phyloP scores from a whole-genome alignment of 2,797 vertebrate species.

The Silurus lanzhouensis region DNA sequence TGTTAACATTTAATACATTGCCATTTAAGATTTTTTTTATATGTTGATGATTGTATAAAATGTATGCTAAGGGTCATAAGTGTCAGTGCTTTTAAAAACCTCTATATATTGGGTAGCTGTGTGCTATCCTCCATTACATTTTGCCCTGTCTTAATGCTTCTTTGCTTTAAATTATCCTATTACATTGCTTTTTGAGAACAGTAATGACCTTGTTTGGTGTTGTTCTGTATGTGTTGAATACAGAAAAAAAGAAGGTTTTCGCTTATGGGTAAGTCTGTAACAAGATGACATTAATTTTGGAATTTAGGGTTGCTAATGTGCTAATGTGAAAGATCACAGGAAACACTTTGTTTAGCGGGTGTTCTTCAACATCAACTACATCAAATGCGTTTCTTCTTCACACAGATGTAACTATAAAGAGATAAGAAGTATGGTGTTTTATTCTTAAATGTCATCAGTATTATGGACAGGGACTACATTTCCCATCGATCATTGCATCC shows the following conservation, averaged over 20 bases:
- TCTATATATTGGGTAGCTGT: neutral
- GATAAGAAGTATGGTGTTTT: neutral
- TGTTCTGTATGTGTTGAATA: neutral
- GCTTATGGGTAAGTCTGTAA: neutral
- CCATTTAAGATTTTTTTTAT: neutral
- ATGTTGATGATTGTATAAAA: neutral
- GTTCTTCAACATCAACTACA: neutral
- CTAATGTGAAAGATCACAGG: neutral
- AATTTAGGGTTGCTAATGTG: neutral
- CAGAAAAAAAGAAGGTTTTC: neutral
- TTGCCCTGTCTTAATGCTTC: neutral
- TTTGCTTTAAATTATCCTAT: neutral
- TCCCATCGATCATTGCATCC: too few species aligned
- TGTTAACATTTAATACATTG: neutral
- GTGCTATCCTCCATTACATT: neutral
- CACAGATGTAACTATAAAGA: neutral
- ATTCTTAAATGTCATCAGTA: neutral
- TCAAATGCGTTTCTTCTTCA: too few species aligned
- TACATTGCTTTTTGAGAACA: neutral
- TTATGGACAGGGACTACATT: too few species aligned
- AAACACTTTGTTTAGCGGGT: neutral
- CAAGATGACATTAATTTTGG: neutral
- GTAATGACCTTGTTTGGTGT: neutral
- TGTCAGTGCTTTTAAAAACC: neutral
- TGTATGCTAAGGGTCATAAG: neutral